phyloP scores from a whole-genome alignment of 2,797 vertebrate genomes.

The Cuculus canorus region DNA sequence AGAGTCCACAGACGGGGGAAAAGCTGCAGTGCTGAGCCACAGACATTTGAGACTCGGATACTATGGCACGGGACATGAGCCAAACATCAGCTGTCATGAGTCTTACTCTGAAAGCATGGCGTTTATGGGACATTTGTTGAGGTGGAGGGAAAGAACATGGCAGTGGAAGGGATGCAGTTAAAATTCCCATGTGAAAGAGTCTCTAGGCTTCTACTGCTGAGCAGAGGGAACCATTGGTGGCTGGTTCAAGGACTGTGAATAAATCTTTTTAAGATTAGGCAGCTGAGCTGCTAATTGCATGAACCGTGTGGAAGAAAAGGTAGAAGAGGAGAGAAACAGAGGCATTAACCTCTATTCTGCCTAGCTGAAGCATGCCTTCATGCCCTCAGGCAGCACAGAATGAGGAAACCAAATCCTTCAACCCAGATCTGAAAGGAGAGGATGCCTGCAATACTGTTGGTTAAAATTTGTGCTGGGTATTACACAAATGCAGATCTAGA shows the following conservation, averaged over 20 bases:
- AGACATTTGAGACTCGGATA: neutral
- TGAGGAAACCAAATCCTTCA: neutral
- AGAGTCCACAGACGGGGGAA: neutral
- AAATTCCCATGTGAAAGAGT: neutral
- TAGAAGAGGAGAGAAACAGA: neutral
- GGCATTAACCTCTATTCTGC: neutral
- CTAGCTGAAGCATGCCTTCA: neutral
- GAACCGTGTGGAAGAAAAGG: neutral
- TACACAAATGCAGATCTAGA: slow-evolving; percentile 17
- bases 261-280: neutral
- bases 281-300: neutral
- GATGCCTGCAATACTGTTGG: neutral
- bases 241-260: neutral
- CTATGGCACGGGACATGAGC: neutral
- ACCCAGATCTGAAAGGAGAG: neutral
- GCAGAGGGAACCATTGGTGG: neutral
- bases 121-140: neutral
- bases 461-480: neutral
- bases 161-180: neutral
- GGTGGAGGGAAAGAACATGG: neutral
- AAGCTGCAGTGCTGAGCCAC: neutral
- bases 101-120: neutral
- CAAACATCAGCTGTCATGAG: fast-evolving
- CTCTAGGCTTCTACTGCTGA: fast-evolving
- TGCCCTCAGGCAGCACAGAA: neutral